These are phyloP conservation scores for Ceratitis capitata DNA, from an alignment of 1,140 invertebrate genomes.

Conservation along the genomic window DNA sequence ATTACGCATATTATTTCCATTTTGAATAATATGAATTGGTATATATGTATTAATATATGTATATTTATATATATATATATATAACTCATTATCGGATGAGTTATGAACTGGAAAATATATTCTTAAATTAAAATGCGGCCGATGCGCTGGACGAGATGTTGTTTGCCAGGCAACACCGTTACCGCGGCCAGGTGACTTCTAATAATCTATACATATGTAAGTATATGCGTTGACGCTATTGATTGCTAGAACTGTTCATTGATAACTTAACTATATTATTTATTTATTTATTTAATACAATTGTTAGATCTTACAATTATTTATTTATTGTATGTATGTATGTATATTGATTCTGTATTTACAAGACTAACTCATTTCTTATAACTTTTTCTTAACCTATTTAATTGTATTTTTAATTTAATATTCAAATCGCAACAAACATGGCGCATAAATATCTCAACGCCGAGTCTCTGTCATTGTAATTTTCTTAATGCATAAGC, in stretches of 20 bases:
- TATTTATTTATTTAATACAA: too few relatives aligned
- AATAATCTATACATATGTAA: too few relatives aligned
- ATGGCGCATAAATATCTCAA: neutral
- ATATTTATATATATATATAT: neutral
- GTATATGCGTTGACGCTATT: too few relatives aligned
- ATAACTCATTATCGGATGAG: neutral
- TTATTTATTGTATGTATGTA: too few relatives aligned
- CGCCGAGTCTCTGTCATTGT: neutral
- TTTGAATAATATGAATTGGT: neutral
- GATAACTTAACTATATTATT: too few relatives aligned
- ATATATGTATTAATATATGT: neutral
- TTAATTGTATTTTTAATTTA: neutral
- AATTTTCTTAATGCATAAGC: neutral
- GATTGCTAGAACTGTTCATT: neutral
- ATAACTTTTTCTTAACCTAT: too few relatives aligned
- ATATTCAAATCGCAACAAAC: neutral
- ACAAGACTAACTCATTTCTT: neutral
- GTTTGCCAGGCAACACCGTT: conserved; percentile 20
- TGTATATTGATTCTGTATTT: neutral
- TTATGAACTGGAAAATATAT: neutral
- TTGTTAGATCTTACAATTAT: too few relatives aligned
- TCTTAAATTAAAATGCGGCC: neutral
- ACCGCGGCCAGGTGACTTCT: conserved; percentile 2
- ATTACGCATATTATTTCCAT: neutral
- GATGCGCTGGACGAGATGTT: conserved; percentile 1